Conservation (phyloP, 2,888 invertebrate genomes). For the Platerodrilus igneus region DNA sequence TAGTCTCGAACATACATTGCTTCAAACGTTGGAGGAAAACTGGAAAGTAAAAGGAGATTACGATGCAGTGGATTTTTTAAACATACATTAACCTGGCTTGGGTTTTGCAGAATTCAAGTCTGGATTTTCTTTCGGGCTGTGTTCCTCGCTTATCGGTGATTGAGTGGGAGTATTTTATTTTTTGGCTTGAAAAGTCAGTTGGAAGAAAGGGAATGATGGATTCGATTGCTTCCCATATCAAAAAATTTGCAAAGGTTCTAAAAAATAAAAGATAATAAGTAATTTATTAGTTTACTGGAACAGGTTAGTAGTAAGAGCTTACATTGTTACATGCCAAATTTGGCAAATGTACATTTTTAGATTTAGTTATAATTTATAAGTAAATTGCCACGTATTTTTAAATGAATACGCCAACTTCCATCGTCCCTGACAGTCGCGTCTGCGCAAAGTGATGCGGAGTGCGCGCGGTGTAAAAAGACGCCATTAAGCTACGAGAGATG, state of each 20-base stretch:
- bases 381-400: no score
- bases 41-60: constrained; percentile 3
- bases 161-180: neutral
- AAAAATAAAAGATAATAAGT: constrained; percentile 1
- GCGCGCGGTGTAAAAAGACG: no score
- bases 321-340: no score
- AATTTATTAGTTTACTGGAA: neutral
- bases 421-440: no score
- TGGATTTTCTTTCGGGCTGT: neutral
- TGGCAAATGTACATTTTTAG: no score
- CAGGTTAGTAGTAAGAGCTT: neutral
- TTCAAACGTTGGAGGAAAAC: constrained; percentile 14
- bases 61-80: neutral
- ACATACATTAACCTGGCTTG: constrained; percentile 12
- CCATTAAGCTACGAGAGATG: no score
- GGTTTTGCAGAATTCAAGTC: constrained; percentile 13
- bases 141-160: neutral
- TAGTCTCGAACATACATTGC: constrained; percentile 12
- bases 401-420: no score
- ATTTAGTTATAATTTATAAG: no score
- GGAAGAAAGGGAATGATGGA: constrained; percentile 12
- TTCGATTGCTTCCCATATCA: constrained; percentile 19
- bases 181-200: constrained; percentile 8
- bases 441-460: no score
- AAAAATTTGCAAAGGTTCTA: constrained; percentile 15